These are phyloP conservation scores for Trachelus iudaicus DNA, from an alignment of 2,888 invertebrate genomes.

Conservation along the genomic window DNA sequence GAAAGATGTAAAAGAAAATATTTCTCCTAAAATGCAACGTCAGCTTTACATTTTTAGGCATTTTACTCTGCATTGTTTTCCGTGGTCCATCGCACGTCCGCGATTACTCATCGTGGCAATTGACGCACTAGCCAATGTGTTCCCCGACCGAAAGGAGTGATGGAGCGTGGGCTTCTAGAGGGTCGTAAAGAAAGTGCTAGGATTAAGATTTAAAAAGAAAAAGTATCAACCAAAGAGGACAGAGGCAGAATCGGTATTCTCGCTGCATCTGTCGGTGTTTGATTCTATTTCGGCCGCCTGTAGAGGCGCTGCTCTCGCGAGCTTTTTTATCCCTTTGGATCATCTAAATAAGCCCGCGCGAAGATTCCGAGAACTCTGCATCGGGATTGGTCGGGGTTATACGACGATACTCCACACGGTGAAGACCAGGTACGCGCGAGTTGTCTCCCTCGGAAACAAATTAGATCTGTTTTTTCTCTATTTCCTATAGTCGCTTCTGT, in stretches of 20 bases:
- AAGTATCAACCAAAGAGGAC: background rate
- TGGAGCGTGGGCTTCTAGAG: background rate
- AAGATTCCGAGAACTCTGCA: constrained; percentile 44
- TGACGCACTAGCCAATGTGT: background rate
- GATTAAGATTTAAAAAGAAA: background rate
- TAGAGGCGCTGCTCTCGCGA: constrained; percentile 2
- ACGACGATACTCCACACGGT: background rate
- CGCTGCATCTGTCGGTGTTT: constrained; percentile 5
- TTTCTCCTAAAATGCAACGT: background rate
- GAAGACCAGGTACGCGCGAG: background rate
- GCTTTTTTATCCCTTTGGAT: constrained; percentile 24
- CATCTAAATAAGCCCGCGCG: constrained; percentile 24
- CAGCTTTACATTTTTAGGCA: background rate
- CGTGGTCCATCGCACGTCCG: background rate
- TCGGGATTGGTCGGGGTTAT: constrained; percentile 9
- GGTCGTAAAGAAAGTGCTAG: background rate
- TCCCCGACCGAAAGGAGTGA: background rate
- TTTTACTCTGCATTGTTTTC: background rate
- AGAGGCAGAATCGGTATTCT: background rate
- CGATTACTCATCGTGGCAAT: background rate
- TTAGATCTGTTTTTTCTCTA: background rate
- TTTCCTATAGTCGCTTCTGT: background rate
- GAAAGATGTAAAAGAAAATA: too few relatives aligned
- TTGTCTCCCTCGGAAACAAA: background rate
- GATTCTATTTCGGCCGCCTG: constrained; percentile 30